These are phyloP conservation scores for Tetragonisca angustula DNA, from an alignment of 2,888 invertebrate genomes.

Conservation along the genomic window DNA sequence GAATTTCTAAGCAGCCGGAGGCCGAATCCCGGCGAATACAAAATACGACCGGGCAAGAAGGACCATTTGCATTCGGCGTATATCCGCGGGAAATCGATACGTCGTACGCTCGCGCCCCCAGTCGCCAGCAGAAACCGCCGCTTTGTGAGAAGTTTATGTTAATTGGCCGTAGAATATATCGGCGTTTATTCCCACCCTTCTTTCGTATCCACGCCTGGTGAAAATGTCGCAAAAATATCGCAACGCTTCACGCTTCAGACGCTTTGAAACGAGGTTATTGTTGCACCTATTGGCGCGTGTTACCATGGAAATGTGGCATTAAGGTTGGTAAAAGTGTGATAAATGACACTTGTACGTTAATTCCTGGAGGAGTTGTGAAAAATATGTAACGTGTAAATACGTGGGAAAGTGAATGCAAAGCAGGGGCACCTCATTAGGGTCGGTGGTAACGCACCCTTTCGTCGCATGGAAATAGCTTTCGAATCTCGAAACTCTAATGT, in stretches of 20 bases:
- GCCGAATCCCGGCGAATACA: conserved; percentile 51
- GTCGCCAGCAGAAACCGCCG: conserved; percentile 8
- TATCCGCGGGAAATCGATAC: conserved; percentile 51
- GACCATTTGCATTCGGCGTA: conserved; percentile 48
- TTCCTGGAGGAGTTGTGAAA: too few species aligned
- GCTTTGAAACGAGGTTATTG: neutral
- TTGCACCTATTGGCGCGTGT: neutral
- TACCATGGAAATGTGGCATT: neutral
- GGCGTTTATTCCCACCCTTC: neutral
- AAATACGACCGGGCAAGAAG: conserved; percentile 33
- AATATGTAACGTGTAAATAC: neutral
- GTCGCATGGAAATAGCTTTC: neutral
- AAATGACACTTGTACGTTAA: neutral
- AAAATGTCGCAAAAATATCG: neutral
- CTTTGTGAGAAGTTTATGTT: conserved; percentile 36
- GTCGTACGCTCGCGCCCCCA: neutral
- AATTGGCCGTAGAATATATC: conserved; percentile 14
- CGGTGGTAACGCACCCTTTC: too few species aligned
- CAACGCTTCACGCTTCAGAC: too few species aligned
- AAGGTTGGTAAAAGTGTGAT: too few species aligned
- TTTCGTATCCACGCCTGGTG: neutral
- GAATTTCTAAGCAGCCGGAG: conserved; percentile 61
- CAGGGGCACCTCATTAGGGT: neutral
- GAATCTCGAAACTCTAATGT: neutral
- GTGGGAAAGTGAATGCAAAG: too few species aligned